Evolutionary conservation across 2,113 vertebrate species (phyloP).

Genomic region (Cichladusa arquata): DNA sequence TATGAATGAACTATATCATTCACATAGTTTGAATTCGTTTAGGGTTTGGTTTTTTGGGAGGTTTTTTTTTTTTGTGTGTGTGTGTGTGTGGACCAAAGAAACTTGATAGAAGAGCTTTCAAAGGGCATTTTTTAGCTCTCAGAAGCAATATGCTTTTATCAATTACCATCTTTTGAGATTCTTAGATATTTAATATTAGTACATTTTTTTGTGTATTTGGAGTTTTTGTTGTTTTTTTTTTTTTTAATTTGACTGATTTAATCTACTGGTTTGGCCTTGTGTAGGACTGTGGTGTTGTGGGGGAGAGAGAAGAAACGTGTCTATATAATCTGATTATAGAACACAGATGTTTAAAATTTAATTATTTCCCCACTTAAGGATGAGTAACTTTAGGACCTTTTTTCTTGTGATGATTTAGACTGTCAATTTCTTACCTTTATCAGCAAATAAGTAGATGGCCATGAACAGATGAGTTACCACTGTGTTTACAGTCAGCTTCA

Average conservation of each 20-base stretch:
- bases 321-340: not conserved
- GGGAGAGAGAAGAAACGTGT: accelerated
- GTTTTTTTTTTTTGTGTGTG: no score
- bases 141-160: not conserved
- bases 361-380: not conserved
- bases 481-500: not conserved
- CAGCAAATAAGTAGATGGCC: not conserved
- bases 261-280: not conserved
- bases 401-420: not conserved
- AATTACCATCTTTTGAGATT: not conserved
- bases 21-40: not conserved
- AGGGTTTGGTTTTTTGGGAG: not conserved
- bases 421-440: not conserved
- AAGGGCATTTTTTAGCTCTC: not conserved
- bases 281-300: not conserved
- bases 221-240: not conserved
- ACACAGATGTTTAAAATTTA: not conserved
- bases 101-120: not conserved
- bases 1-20: not conserved
- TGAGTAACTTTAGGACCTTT: not conserved
- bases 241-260: not conserved
- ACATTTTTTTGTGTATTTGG: not conserved
- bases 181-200: not conserved
- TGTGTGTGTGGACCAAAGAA: not conserved
- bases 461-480: not conserved